Evolutionary conservation across 2,113 vertebrate genomes (phyloP).

Genomic region (Leptodactylus fuscus): DNA sequence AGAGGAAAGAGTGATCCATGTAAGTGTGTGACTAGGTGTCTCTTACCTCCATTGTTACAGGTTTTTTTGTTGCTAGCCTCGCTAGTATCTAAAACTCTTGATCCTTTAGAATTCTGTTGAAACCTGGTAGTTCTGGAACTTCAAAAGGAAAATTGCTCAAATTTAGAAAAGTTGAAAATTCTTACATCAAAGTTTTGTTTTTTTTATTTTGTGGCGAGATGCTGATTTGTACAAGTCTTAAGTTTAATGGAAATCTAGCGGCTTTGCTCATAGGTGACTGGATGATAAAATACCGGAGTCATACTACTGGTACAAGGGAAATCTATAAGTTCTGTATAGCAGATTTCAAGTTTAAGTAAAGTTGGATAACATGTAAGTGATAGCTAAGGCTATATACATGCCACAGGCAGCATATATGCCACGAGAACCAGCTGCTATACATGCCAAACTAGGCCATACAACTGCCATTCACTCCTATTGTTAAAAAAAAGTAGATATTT

Average conservation of each 20-base stretch:
- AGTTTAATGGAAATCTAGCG: neutral
- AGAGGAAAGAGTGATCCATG: too few relatives aligned
- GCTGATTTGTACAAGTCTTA: too few relatives aligned
- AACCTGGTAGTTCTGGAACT: neutral
- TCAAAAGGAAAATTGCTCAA: conserved; percentile 24
- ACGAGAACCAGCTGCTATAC: too few relatives aligned
- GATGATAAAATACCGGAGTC: neutral
- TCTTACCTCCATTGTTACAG: conserved; percentile 4
- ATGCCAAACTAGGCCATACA: too few relatives aligned
- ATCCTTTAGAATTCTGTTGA: conserved; percentile 21
- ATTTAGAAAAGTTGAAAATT: neutral
- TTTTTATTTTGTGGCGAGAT: neutral
- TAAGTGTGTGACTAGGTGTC: too few relatives aligned
- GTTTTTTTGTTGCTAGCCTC: neutral
- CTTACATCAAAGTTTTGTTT: neutral
- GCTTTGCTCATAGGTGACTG: neutral
- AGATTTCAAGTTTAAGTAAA: too few relatives aligned
- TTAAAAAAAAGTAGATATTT: too few relatives aligned
- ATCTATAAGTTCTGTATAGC: too few relatives aligned
- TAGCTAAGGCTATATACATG: too few relatives aligned
- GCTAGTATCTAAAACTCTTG: conserved; percentile 6
- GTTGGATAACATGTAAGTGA: too few relatives aligned
- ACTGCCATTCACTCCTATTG: too few relatives aligned
- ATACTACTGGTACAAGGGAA: neutral
- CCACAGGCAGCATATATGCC: too few relatives aligned